Evolutionary conservation across 2,113 vertebrate species (phyloP), one percentile per base, ranked within the genome.

Genomic region (Anthoscopus minutus): DNA sequence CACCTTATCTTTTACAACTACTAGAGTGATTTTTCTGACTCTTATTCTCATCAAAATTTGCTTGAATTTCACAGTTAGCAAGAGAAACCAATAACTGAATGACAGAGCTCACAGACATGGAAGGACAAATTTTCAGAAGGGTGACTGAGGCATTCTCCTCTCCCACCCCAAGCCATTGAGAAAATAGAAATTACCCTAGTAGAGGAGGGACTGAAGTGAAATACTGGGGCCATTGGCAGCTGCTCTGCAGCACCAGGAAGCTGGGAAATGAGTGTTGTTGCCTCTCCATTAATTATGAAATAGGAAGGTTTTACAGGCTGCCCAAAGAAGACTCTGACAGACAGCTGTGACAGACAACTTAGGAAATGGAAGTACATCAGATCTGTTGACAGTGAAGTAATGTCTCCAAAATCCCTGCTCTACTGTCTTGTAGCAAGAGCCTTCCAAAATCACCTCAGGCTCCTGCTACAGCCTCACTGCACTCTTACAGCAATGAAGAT

Each of bases 341-440:
- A 97, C 44, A 30, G 92, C 87, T 78, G 51, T 86, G 96, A 95
- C 76, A 81, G 83, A 90, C 8, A 42, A 37, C 76, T 96, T 76
- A 77, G 92, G 20, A 81, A 95, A 95, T 47, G 89, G 96, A 97
- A 97, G 94, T 51, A 69, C 74, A 73, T 93, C 94, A 77, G 84
- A 74, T 86, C 96, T 40, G 53, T 70, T 92, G 35, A 42, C 60
- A 85, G 81, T 97, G 97, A 98, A 94, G 97, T 98, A 94, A 98
- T 61, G 97, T 98, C 98, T 98, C 96, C 53, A 89, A 79, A 97
- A 88, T 54, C 74, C 57, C 76, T 11, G 24, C 45, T 73, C 87
- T 65, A 72, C 80, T 51, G 45, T 81, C 86, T 86, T 66, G 71
- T 54, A 84, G 94, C 53, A 93, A 69, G 27, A 64, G 28, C 7